phyloP scores from a whole-genome alignment of 2,888 invertebrate species.

The Drosophila nr. fundita region DNA sequence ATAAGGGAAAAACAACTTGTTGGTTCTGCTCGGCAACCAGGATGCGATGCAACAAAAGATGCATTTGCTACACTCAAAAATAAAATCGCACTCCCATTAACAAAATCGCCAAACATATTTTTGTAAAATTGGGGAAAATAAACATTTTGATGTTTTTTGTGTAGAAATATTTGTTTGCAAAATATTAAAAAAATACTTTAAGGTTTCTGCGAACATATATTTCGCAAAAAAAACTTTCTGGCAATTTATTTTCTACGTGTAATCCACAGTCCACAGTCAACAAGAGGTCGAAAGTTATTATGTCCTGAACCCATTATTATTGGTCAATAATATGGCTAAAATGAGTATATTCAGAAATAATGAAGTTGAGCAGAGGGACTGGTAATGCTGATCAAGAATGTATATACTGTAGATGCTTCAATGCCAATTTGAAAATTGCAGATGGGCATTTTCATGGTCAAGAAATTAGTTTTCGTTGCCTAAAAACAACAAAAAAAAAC shows the following conservation, averaged over 20 bases:
- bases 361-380: neutral
- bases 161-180: neutral
- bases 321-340: neutral
- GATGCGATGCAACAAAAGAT: neutral
- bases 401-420: neutral
- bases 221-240: neutral
- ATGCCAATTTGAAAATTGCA: no score
- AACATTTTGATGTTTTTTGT: neutral
- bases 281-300: neutral
- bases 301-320: neutral
- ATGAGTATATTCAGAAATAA: neutral
- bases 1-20: neutral
- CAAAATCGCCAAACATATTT: neutral
- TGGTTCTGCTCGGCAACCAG: slow-evolving; percentile 13
- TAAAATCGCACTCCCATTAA: neutral
- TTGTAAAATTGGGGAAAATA: neutral
- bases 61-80: neutral
- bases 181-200: neutral
- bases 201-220: neutral
- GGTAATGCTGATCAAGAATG: neutral
- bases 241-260: neutral
- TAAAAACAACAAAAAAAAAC: no score
- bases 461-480: no score
- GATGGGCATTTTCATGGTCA: no score
- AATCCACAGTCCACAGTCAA: neutral